These are phyloP conservation scores for Ectemnius lituratus DNA, from an alignment of 2,888 invertebrate species.

Conservation along the genomic window DNA sequence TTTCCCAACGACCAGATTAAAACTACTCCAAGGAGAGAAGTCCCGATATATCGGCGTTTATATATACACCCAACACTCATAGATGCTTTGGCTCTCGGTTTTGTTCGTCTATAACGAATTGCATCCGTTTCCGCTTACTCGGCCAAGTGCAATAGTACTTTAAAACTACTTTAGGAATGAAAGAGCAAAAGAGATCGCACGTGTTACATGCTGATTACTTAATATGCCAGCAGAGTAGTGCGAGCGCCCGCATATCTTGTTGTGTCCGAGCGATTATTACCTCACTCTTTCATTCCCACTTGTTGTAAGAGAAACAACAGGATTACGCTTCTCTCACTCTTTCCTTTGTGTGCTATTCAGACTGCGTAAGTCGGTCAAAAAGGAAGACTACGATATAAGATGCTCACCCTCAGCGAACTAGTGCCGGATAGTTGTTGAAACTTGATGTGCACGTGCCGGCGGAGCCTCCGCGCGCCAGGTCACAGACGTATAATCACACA, in stretches of 20 bases:
- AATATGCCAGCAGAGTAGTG: slow-evolving; percentile 38
- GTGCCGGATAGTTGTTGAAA: slow-evolving; percentile 13
- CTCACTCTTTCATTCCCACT: background rate
- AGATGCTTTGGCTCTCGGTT: slow-evolving; percentile 21
- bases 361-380: background rate
- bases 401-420: background rate
- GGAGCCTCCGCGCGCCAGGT: slow-evolving; percentile 35
- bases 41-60: slow-evolving; percentile 35
- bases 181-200: no score
- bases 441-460: slow-evolving; percentile 25
- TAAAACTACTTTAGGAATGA: no score
- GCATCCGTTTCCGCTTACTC: slow-evolving; percentile 58
- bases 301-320: background rate
- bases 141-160: no score
- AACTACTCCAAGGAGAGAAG: background rate
- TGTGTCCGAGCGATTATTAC: background rate
- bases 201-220: slow-evolving; percentile 16
- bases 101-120: slow-evolving; percentile 53
- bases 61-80: slow-evolving; percentile 45
- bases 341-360: background rate
- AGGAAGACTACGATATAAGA: background rate
- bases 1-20: slow-evolving; percentile 17
- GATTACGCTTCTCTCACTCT: background rate
- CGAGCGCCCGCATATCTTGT: slow-evolving; percentile 21
- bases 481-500: slow-evolving; percentile 65